Conservation (phyloP, 2,113 vertebrate species). For the Hippoglossus stenolepis region DNA sequence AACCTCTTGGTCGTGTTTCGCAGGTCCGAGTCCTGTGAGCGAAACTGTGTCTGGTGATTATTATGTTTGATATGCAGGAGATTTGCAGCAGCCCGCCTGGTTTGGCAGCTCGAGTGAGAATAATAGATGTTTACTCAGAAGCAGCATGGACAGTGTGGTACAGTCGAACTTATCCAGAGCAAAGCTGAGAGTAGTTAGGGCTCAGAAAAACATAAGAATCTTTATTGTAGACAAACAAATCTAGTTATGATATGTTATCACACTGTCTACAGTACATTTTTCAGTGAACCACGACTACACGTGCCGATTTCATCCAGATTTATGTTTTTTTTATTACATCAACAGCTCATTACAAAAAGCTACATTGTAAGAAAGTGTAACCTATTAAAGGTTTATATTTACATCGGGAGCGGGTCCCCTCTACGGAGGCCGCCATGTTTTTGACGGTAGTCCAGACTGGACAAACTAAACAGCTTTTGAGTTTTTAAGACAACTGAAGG, state of each 20-base stretch:
- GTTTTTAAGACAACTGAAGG: no score
- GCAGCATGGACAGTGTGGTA: background rate
- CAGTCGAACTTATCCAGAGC: background rate
- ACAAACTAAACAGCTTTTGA: no score
- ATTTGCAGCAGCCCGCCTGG: background rate
- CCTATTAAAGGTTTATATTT: no score
- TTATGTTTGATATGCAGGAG: constrained; percentile 5
- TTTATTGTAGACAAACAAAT: background rate
- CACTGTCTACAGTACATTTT: background rate
- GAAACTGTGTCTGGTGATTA: constrained; percentile 18
- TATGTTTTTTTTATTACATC: no score
- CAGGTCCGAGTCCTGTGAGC: background rate
- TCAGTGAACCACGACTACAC: background rate
- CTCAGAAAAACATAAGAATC: background rate
- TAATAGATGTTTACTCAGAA: background rate
- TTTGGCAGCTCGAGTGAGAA: background rate
- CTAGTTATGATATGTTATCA: no score
- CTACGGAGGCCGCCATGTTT: no score
- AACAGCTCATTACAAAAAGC: background rate
- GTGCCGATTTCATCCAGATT: no score
- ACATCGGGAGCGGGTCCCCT: no score
- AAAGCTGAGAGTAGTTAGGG: background rate
- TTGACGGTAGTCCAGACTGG: no score
- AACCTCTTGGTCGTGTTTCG: constrained; percentile 21
- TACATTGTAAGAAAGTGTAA: background rate